Percentiles rank a stretch among this genome's conserved stretches.
Evolutionary conservation across 2,888 invertebrate genomes (phyloP).

Genomic region (Platycheirus albimanus): DNA sequence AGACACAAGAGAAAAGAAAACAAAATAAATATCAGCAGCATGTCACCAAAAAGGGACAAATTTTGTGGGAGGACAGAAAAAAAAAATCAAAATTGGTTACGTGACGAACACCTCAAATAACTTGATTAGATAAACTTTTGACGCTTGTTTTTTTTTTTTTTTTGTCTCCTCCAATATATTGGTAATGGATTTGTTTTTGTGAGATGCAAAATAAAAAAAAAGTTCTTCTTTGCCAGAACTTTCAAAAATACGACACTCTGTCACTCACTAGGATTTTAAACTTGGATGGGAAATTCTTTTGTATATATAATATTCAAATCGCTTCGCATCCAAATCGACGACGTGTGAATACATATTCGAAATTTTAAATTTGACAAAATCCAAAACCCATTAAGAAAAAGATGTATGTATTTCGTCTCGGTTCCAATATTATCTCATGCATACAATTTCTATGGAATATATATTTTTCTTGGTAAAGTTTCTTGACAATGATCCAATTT

Average conservation of each 20-base stretch:
- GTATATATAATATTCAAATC: conserved; percentile 60
- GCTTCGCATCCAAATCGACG: conserved; percentile 51
- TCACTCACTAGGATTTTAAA: neutral
- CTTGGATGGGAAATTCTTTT: neutral
- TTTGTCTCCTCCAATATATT: conserved; percentile 9
- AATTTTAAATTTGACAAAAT: conserved; percentile 69
- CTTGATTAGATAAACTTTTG: conserved; percentile 69
- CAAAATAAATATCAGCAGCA: conserved; percentile 44
- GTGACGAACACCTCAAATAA: conserved; percentile 74
- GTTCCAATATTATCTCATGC: conserved; percentile 7
- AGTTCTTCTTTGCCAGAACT: conserved; percentile 20
- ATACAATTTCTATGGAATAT: neutral
- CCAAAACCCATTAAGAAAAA: conserved; percentile 32
- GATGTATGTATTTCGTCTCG: conserved; percentile 22
- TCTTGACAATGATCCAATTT: conserved; percentile 78
- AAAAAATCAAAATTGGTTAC: conserved; percentile 67
- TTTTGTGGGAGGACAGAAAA: conserved; percentile 53
- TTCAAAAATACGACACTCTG: neutral
- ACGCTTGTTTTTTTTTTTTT: conserved; percentile 27
- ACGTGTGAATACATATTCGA: conserved; percentile 54
- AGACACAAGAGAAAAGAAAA: conserved; percentile 32
- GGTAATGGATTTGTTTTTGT: conserved; percentile 20
- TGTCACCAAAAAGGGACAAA: conserved; percentile 52
- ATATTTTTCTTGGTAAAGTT: conserved; percentile 36
- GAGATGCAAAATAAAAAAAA: conserved; percentile 19